Percentiles rank a stretch among this genome's conserved stretches.
phyloP scores from a whole-genome alignment of 2,797 vertebrate genomes.

The Spinus olivaceus region DNA sequence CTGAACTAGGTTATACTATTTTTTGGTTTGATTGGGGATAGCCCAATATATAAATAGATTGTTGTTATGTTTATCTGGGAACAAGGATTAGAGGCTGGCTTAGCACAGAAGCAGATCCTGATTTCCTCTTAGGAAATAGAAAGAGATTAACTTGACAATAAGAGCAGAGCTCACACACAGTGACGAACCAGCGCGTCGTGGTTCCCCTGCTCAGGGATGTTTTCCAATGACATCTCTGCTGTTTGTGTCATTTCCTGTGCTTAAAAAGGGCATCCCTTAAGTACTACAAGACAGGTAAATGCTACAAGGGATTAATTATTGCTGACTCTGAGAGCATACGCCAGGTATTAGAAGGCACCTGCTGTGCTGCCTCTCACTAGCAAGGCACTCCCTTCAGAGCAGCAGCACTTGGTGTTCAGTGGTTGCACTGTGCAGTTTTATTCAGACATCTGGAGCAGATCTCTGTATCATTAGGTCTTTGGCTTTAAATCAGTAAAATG shows the following conservation, averaged over 20 bases:
- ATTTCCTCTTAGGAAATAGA: constrained; percentile 15
- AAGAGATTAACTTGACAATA: constrained; percentile 15
- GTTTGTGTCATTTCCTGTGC: neutral
- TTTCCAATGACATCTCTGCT: neutral
- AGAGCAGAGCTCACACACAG: neutral
- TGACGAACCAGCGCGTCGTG: fast-evolving
- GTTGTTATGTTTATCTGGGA: constrained; percentile 35
- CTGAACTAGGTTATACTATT: constrained; percentile 21
- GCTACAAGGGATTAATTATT: neutral
- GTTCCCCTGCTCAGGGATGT: neutral
- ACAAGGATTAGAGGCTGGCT: constrained; percentile 20
- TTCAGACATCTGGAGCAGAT: neutral
- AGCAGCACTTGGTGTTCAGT: neutral
- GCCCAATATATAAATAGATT: constrained; percentile 55
- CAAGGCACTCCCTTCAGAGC: neutral
- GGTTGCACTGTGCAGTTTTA: neutral
- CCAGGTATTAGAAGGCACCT: neutral
- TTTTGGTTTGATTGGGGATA: constrained; percentile 43
- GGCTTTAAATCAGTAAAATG: neutral
- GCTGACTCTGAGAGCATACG: neutral
- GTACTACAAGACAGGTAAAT: neutral
- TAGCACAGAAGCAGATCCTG: constrained; percentile 2
- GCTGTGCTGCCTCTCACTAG: neutral
- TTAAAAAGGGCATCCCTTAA: neutral
- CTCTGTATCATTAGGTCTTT: neutral